Conservation (phyloP, 2,113 vertebrate genomes). For the Cromileptes altivelis region DNA sequence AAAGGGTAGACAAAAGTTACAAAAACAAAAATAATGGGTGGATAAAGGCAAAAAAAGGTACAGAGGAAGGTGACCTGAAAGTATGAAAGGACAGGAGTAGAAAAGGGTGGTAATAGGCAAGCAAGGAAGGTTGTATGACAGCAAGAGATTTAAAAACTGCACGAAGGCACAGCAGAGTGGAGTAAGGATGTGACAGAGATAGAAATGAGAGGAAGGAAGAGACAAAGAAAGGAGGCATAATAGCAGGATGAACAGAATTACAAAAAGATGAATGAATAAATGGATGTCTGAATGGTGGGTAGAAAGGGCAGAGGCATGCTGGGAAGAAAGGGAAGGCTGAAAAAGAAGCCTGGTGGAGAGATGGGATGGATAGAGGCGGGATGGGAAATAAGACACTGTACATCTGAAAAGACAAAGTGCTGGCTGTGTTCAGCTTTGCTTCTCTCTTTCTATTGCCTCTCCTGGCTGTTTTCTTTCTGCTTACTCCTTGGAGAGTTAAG, state of each 20-base stretch:
- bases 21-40: neutral
- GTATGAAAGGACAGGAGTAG: neutral
- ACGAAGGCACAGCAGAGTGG: neutral
- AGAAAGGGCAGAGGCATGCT: neutral
- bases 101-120: neutral
- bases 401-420: neutral
- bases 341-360: neutral
- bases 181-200: neutral
- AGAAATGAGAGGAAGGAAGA: neutral
- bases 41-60: neutral
- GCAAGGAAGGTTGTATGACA: neutral
- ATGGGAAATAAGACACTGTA: neutral
- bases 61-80: neutral
- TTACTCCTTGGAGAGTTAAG: neutral
- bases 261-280: conserved; percentile 7
- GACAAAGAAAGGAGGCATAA: neutral
- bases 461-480: conserved; percentile 14
- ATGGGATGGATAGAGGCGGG: neutral
- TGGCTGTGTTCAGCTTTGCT: neutral
- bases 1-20: neutral
- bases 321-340: neutral
- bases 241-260: conserved; percentile 38
- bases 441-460: neutral
- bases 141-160: neutral
- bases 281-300: neutral